A percentile compares a stretch with the other conserved stretches of the same genome.
Evolutionary conservation across 1,140 invertebrate species (phyloP).

Genomic region (Lethocerus indicus): DNA sequence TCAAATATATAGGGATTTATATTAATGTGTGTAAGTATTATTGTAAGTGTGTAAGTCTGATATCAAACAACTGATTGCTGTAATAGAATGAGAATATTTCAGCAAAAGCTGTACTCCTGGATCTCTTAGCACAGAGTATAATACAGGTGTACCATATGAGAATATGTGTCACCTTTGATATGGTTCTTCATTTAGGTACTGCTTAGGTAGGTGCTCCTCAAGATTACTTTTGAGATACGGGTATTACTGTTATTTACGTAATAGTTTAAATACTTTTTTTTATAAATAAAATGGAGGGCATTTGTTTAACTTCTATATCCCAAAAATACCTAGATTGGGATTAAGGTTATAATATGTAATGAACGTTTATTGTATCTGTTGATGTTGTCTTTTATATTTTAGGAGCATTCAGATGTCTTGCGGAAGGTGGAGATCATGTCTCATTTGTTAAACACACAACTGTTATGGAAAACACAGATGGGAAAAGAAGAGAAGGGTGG

Average conservation of each 20-base stretch:
- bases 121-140: conserved; percentile 68
- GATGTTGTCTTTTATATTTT: conserved; percentile 11
- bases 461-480: conserved; percentile 78
- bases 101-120: conserved; percentile 80
- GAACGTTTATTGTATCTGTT: too few species aligned
- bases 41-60: too few species aligned
- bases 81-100: too few species aligned
- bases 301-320: too few species aligned
- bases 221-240: conserved; percentile 76
- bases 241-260: too few species aligned
- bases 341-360: not conserved
- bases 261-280: too few species aligned
- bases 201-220: conserved; percentile 66
- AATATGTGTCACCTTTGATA: conserved; percentile 90
- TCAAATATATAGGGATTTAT: too few species aligned
- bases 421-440: conserved; percentile 87
- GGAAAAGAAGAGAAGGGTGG: conserved; percentile 80
- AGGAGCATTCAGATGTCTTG: conserved; percentile 78
- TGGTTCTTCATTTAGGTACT: conserved; percentile 65
- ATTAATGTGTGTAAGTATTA: too few species aligned
- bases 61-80: too few species aligned
- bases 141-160: conserved; percentile 61
- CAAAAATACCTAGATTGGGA: not conserved
- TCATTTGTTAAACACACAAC: conserved; percentile 90
- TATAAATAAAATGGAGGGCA: not conserved